phyloP scores from a whole-genome alignment of 2,113 vertebrate species.

The Rhineura floridana region DNA sequence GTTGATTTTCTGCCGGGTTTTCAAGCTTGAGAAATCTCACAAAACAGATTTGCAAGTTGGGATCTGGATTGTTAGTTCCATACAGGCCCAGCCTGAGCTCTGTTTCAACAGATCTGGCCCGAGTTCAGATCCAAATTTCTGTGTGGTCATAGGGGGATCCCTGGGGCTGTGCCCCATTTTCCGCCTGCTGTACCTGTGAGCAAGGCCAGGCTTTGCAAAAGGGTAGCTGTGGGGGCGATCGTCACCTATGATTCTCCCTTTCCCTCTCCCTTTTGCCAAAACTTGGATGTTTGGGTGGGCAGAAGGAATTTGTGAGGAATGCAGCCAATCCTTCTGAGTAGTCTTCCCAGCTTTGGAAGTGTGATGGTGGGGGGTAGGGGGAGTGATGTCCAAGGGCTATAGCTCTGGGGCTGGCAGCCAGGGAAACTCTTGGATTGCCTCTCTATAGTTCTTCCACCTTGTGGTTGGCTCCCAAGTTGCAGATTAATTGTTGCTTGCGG shows the following conservation, averaged over 20 bases:
- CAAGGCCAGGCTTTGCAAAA: background rate
- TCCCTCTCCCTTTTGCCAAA: background rate
- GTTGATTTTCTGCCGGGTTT: background rate
- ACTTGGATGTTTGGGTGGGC: background rate
- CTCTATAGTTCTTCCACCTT: background rate
- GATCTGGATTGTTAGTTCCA: no score
- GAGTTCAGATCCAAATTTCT: background rate
- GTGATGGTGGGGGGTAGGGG: no score
- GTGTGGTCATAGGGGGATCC: background rate
- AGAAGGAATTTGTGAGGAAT: background rate
- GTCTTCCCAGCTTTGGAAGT: background rate
- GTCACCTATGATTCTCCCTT: background rate
- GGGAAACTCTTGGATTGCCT: background rate
- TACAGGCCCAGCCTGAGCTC: background rate
- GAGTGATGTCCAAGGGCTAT: background rate
- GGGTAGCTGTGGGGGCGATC: background rate
- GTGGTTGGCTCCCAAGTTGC: background rate
- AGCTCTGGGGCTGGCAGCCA: background rate
- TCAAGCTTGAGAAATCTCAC: background rate
- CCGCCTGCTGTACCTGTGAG: background rate
- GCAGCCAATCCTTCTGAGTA: background rate
- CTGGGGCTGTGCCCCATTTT: background rate
- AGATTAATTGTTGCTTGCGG: background rate
- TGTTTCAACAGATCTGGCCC: background rate
- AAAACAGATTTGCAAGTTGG: background rate